These are phyloP conservation scores for Falco columbarius DNA, from an alignment of 2,797 vertebrate genomes.

Conservation along the genomic window DNA sequence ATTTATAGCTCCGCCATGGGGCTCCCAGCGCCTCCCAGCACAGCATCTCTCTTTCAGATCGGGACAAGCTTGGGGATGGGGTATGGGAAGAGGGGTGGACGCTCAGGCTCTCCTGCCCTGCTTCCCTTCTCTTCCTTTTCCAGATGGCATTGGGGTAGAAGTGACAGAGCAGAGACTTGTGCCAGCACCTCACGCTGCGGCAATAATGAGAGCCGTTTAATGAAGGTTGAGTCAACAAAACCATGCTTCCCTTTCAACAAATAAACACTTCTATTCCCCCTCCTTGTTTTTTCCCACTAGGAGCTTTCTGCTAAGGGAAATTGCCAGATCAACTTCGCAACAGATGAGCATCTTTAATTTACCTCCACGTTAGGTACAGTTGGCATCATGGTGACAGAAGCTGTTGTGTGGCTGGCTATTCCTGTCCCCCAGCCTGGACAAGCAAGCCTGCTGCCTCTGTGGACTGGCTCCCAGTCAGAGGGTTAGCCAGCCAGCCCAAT, in stretches of 20 bases:
- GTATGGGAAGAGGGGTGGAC: not conserved
- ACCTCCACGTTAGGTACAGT: not conserved
- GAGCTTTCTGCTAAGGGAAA: not conserved
- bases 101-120: not conserved
- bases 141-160: not conserved
- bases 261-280: not conserved
- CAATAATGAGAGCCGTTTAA: not conserved
- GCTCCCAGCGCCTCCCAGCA: slow-evolving; percentile 18
- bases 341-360: not conserved
- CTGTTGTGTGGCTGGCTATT: not conserved
- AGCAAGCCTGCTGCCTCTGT: not conserved
- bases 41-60: not conserved
- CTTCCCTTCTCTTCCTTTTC: not conserved
- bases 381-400: not conserved
- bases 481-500: not conserved
- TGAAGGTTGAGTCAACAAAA: slow-evolving; percentile 42
- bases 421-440: not conserved
- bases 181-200: not conserved
- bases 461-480: not conserved
- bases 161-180: not conserved
- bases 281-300: not conserved
- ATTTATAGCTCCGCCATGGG: slow-evolving; percentile 68
- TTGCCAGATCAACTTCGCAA: not conserved
- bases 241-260: not conserved
- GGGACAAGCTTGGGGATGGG: not conserved